Evolutionary conservation across 2,888 invertebrate genomes (phyloP).

Genomic region (Ischnura elegans): DNA sequence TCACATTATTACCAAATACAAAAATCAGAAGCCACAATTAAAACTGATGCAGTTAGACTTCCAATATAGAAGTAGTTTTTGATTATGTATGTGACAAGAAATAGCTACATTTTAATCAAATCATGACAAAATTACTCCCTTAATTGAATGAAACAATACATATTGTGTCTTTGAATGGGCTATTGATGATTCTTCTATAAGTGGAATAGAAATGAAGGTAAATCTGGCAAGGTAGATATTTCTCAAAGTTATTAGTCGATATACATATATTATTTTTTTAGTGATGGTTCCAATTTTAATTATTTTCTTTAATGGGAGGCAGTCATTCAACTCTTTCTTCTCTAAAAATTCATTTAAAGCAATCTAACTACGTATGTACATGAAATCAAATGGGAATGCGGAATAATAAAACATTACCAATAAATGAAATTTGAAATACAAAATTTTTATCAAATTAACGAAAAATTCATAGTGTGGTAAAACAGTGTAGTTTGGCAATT

Average conservation of each 20-base stretch:
- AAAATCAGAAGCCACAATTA: background rate
- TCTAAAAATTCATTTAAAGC: background rate
- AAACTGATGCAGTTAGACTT: background rate
- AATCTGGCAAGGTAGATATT: no score
- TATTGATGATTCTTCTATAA: no score
- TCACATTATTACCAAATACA: background rate
- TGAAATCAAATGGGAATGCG: background rate
- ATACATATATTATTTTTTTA: background rate
- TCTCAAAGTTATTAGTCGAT: no score
- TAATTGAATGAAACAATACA: background rate
- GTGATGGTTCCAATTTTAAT: background rate
- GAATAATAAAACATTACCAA: background rate
- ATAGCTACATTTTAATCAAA: background rate
- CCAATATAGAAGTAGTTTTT: background rate
- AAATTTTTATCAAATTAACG: conserved; percentile 13
- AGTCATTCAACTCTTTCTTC: background rate
- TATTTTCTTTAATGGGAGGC: background rate
- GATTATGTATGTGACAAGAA: background rate
- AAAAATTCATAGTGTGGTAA: background rate
- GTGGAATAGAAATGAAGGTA: no score
- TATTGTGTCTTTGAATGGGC: no score
- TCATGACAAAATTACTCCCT: background rate
- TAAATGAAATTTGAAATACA: conserved; percentile 20
- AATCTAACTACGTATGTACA: background rate
- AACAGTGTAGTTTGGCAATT: conserved; percentile 48